phyloP scores from a whole-genome alignment of 2,888 invertebrate genomes.

The Caenorhabditis angaria region DNA sequence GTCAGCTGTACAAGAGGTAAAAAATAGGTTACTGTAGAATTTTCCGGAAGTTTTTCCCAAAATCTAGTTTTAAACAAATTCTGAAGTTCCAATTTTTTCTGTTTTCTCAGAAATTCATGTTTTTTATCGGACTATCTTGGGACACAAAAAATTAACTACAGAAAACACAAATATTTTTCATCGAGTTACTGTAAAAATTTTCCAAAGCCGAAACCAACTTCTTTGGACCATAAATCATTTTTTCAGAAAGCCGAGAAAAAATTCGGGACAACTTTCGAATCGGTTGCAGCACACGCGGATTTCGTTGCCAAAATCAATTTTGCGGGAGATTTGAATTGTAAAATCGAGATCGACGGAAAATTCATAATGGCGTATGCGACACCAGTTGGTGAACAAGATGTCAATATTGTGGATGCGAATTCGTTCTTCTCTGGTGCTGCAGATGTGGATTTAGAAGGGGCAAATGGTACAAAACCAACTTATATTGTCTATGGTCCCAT shows the following conservation, averaged over 20 bases:
- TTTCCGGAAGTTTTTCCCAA: too few relatives aligned
- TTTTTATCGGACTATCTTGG: too few relatives aligned
- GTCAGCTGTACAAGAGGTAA: slow-evolving; percentile 52
- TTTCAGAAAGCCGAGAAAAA: slow-evolving; percentile 53
- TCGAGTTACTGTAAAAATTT: too few relatives aligned
- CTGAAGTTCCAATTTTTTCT: too few relatives aligned
- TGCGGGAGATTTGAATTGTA: slow-evolving; percentile 59
- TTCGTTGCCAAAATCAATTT: slow-evolving; percentile 61
- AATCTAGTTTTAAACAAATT: too few relatives aligned
- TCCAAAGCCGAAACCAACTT: neutral
- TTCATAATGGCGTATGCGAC: slow-evolving; percentile 60
- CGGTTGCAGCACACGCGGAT: slow-evolving; percentile 56
- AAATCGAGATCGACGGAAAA: slow-evolving; percentile 61
- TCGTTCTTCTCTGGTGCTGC: slow-evolving; percentile 58
- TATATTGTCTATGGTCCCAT: slow-evolving; percentile 62
- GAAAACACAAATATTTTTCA: neutral
- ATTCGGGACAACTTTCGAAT: slow-evolving; percentile 56
- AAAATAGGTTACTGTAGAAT: neutral
- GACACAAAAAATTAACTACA: neutral
- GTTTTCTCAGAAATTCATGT: too few relatives aligned
- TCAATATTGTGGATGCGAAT: slow-evolving; percentile 50
- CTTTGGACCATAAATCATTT: neutral
- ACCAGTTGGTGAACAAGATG: slow-evolving; percentile 49
- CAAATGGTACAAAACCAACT: slow-evolving; percentile 57
- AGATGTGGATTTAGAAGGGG: slow-evolving; percentile 42